Percentiles rank a stretch among this genome's conserved stretches.
phyloP scores from a whole-genome alignment of 1,140 invertebrate species.

The Drosophila trapezifrons region DNA sequence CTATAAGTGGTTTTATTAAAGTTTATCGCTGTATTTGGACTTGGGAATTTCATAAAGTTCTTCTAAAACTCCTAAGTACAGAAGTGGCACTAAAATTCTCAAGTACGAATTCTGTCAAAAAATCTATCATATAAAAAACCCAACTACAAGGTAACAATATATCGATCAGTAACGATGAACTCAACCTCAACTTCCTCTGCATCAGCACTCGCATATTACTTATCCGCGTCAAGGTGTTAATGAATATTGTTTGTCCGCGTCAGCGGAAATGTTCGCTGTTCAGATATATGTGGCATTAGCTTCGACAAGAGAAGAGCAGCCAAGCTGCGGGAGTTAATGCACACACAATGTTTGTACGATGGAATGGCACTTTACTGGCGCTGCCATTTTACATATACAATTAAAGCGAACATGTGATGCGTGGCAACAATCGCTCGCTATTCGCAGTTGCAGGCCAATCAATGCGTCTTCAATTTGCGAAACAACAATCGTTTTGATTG shows the following conservation, averaged over 20 bases:
- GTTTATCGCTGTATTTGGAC: too few species aligned
- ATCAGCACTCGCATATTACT: slow-evolving; percentile 7
- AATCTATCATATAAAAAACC: neutral
- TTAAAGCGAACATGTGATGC: slow-evolving; percentile 49
- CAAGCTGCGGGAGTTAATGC: slow-evolving; percentile 16
- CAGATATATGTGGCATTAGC: slow-evolving; percentile 12
- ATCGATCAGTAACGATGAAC: neutral
- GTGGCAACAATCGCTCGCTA: slow-evolving; percentile 29
- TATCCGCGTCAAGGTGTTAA: slow-evolving; percentile 45
- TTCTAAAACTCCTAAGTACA: too few species aligned
- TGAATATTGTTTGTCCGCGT: slow-evolving; percentile 43
- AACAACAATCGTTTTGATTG: slow-evolving; percentile 73
- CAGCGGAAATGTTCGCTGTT: slow-evolving; percentile 39
- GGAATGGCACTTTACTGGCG: slow-evolving; percentile 25
- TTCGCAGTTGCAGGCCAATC: slow-evolving; percentile 30
- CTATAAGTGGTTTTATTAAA: too few species aligned
- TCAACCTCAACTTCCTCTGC: neutral
- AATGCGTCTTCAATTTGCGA: slow-evolving; percentile 61
- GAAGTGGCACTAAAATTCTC: too few species aligned
- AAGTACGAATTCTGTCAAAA: too few species aligned
- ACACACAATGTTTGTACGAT: slow-evolving; percentile 12
- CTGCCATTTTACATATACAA: slow-evolving; percentile 53
- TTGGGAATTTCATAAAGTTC: neutral
- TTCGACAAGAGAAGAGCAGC: slow-evolving; percentile 1
- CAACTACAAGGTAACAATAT: neutral